phyloP scores from a whole-genome alignment of 2,888 invertebrate genomes.

The Drosophila leonis region DNA sequence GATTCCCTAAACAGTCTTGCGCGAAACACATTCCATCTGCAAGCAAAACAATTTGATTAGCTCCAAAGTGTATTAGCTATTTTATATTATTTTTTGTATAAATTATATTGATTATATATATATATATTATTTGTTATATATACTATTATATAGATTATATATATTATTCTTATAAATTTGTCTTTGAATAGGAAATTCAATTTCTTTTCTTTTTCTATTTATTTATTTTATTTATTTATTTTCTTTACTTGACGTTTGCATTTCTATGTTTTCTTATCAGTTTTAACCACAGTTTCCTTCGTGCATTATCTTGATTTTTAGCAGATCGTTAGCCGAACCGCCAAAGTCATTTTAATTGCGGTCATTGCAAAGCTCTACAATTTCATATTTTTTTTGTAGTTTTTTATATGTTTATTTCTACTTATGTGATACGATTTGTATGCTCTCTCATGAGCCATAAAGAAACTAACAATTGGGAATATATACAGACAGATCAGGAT shows the following conservation, averaged over 20 bases:
- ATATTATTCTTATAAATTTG: background rate
- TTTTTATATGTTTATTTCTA: background rate
- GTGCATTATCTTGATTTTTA: background rate
- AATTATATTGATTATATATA: background rate
- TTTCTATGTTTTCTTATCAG: constrained; percentile 11
- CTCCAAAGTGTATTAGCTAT: background rate
- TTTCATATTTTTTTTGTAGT: background rate
- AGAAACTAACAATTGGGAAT: background rate
- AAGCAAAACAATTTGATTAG: constrained; percentile 13
- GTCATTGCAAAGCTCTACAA: constrained; percentile 1
- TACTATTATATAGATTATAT: background rate
- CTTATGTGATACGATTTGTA: constrained; percentile 1
- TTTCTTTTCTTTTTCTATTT: background rate
- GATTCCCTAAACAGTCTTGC: constrained; percentile 99
- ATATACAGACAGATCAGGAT: background rate
- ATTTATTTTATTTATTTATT: background rate
- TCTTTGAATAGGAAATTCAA: background rate
- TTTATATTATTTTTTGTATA: background rate
- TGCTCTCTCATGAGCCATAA: too few species aligned
- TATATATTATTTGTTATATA: background rate
- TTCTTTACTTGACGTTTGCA: background rate
- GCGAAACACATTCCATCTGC: constrained; percentile 97
- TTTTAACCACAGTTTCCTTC: constrained; percentile 16
- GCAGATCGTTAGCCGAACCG: constrained; percentile 11
- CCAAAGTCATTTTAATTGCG: constrained; percentile 24